These are phyloP conservation scores for Leptothorax acervorum DNA, from an alignment of 2,888 invertebrate genomes.

Conservation along the genomic window DNA sequence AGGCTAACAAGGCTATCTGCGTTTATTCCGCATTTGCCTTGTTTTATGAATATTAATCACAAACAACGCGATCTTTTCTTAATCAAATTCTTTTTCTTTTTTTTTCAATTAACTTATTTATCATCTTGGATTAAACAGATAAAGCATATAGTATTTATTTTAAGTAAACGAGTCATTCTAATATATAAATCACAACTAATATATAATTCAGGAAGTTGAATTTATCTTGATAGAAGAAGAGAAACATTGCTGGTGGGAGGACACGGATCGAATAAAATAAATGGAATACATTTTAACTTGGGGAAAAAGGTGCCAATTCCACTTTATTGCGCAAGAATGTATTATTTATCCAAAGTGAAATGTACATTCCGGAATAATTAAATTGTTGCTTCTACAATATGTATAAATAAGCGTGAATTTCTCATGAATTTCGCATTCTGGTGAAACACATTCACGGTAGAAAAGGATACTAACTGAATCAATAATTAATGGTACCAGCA, in stretches of 20 bases:
- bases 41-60: neutral
- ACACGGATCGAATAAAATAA: neutral
- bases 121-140: neutral
- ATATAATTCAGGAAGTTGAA: neutral
- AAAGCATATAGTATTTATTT: neutral
- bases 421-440: neutral
- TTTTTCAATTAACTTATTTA: neutral
- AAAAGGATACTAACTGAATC: neutral
- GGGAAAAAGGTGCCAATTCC: neutral
- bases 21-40: neutral
- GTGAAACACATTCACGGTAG: neutral
- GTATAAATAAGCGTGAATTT: neutral
- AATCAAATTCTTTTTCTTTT: neutral
- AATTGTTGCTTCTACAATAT: neutral
- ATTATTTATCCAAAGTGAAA: neutral
- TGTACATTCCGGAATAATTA: neutral
- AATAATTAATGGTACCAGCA: slow-evolving; percentile 20
- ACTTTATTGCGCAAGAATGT: neutral
- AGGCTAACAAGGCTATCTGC: neutral
- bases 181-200: neutral
- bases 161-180: neutral
- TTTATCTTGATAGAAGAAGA: neutral
- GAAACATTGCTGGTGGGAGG: neutral
- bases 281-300: neutral
- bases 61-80: neutral